A percentile compares a stretch with the other conserved stretches of the same genome.
These are phyloP conservation scores for Syrmaticus mikado DNA, from an alignment of 2,113 vertebrate genomes.

Conservation along the genomic window DNA sequence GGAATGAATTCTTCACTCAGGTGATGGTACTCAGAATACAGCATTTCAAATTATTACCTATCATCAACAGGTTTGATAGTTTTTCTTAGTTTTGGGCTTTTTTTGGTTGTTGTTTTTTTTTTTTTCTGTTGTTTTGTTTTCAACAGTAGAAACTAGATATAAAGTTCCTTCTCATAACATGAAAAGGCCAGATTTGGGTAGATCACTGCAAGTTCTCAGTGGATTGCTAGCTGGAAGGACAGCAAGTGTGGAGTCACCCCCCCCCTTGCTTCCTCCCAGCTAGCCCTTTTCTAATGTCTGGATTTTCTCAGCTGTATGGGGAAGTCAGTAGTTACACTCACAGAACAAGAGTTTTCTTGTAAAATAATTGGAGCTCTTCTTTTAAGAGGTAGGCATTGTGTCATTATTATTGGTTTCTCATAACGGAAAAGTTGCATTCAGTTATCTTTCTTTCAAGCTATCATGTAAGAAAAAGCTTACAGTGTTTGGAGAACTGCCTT, in stretches of 20 bases:
- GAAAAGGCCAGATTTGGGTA: not conserved
- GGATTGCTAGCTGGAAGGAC: not conserved
- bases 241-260: not conserved
- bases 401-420: not conserved
- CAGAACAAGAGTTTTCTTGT: not conserved
- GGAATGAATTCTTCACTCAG: no score
- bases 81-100: not conserved
- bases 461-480: not conserved
- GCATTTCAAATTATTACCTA: not conserved
- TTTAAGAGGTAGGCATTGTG: not conserved
- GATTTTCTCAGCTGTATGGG: not conserved
- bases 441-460: not conserved
- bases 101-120: no score
- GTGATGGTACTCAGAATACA: not conserved
- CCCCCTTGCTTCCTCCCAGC: not conserved
- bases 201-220: not conserved
- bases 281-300: not conserved
- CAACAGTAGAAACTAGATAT: not conserved
- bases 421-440: not conserved
- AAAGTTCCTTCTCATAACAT: not conserved
- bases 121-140: not conserved
- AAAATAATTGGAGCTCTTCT: not conserved
- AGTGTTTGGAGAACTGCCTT: not conserved
- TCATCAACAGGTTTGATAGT: not conserved
- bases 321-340: not conserved